A percentile compares a stretch with the other conserved stretches of the same genome.
These are phyloP conservation scores for Bombus polaris DNA, from an alignment of 1,140 invertebrate species.

Conservation along the genomic window DNA sequence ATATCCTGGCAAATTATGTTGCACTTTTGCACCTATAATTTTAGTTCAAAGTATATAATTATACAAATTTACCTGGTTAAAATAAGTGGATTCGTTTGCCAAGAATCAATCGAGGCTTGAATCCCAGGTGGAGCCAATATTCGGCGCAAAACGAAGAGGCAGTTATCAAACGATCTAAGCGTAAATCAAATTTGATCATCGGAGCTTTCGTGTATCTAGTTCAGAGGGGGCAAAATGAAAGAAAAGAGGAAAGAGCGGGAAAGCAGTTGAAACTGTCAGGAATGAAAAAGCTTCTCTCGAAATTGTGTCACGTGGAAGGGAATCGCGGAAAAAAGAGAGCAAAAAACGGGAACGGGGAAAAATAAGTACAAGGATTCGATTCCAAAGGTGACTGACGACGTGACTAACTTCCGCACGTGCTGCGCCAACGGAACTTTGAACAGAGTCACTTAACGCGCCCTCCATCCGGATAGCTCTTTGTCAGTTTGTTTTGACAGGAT, in stretches of 20 bases:
- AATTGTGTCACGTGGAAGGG: neutral
- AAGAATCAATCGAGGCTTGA: neutral
- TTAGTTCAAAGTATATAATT: too few species aligned
- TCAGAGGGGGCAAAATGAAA: neutral
- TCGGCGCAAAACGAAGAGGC: neutral
- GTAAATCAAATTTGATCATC: neutral
- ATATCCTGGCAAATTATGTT: too few species aligned
- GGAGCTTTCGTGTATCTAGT: neutral
- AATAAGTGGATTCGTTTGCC: neutral
- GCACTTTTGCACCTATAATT: too few species aligned
- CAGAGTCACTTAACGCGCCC: neutral
- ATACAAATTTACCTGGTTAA: neutral
- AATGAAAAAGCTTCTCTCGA: neutral
- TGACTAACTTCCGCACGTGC: conserved; percentile 2
- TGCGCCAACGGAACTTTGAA: neutral
- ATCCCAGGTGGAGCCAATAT: neutral
- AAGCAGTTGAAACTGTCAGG: neutral
- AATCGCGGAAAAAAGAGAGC: neutral
- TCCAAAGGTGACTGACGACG: neutral
- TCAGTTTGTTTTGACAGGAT: neutral
- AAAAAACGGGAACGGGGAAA: neutral
- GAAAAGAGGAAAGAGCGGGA: neutral
- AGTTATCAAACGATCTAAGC: neutral
- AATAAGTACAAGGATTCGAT: conserved; percentile 11
- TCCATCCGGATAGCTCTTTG: neutral